Conservation (phyloP, 2,797 vertebrate genomes). For the Sebastes taczanowskii region DNA sequence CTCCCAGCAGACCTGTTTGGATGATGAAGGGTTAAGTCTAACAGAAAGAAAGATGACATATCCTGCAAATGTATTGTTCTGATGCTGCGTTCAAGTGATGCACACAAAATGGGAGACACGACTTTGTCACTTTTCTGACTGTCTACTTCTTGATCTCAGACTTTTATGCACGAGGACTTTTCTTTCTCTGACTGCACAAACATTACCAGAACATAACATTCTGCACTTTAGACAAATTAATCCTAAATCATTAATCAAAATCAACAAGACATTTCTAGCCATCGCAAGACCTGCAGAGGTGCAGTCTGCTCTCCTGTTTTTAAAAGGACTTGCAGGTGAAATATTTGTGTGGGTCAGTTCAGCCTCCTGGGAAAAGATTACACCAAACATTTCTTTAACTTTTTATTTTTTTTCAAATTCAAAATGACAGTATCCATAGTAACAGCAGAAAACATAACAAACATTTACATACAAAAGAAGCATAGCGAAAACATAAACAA, state of each 20-base stretch:
- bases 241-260: not conserved
- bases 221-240: not conserved
- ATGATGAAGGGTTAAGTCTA: constrained; percentile 66
- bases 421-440: too few relatives aligned
- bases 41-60: constrained; percentile 5
- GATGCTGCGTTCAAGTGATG: constrained; percentile 43
- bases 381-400: constrained; percentile 23
- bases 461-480: too few relatives aligned
- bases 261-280: rapidly evolving
- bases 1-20: constrained; percentile 6
- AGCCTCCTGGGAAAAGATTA: constrained; percentile 11
- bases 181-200: not conserved
- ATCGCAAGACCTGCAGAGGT: not conserved
- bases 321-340: not conserved
- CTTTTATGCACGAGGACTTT: not conserved
- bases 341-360: constrained; percentile 1
- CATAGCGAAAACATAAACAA: too few relatives aligned
- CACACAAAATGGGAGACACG: not conserved
- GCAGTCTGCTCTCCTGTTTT: not conserved
- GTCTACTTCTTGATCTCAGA: not conserved
- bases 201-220: not conserved
- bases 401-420: not conserved
- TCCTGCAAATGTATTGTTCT: constrained; percentile 45
- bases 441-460: too few relatives aligned
- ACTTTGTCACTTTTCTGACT: not conserved